phyloP scores from a whole-genome alignment of 1,140 invertebrate species.

The Saxidomus purpurata region DNA sequence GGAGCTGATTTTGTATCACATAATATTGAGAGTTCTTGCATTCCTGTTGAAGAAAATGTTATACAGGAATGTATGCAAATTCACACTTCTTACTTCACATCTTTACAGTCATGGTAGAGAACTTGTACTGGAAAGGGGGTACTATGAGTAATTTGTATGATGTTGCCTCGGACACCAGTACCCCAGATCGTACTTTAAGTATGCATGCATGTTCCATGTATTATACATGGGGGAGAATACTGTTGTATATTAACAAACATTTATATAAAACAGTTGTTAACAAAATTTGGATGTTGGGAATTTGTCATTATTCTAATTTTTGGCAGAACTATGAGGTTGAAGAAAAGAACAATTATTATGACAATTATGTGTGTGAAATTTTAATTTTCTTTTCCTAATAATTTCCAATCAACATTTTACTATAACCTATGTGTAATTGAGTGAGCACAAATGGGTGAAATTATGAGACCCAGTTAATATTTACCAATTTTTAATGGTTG shows the following conservation, averaged over 20 bases:
- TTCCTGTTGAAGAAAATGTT: too few species aligned
- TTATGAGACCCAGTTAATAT: too few species aligned
- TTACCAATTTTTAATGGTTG: too few species aligned
- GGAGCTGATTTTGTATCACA: too few species aligned
- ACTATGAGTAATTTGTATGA: conserved; percentile 52
- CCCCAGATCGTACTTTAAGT: neutral
- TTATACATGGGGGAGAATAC: neutral
- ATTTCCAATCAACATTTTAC: too few species aligned
- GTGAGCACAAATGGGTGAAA: too few species aligned
- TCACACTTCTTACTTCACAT: neutral
- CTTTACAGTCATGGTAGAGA: conserved; percentile 55
- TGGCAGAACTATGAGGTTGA: neutral
- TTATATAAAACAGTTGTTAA: neutral
- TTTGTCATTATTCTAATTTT: neutral
- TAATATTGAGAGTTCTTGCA: too few species aligned
- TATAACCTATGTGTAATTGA: too few species aligned
- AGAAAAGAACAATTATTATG: too few species aligned
- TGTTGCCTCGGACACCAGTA: neutral
- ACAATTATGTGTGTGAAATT: too few species aligned
- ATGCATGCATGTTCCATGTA: conserved; percentile 11
- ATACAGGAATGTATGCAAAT: too few species aligned
- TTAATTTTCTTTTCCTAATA: too few species aligned
- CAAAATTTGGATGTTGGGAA: neutral
- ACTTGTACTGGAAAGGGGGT: conserved; percentile 56
- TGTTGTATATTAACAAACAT: neutral